A percentile compares a stretch with the other conserved stretches of the same genome.
Evolutionary conservation across 2,113 vertebrate genomes (phyloP).

Genomic region (Syngnathoides biaculeatus): DNA sequence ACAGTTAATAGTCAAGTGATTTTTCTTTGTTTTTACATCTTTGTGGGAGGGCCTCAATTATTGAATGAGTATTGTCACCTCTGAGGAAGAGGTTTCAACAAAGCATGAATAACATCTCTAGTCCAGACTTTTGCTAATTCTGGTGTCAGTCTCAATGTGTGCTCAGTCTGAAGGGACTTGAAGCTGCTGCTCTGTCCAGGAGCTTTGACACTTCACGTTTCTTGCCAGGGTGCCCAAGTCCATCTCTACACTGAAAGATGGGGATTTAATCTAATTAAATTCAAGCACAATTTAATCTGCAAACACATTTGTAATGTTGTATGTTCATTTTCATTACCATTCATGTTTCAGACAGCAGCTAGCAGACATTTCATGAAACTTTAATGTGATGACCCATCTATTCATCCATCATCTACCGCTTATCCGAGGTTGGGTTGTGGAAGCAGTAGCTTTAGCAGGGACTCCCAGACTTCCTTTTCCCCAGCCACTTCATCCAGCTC

Average conservation of each 20-base stretch:
- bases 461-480: too few relatives aligned
- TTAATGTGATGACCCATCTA: too few relatives aligned
- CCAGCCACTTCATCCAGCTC: too few relatives aligned
- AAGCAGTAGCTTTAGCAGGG: too few relatives aligned
- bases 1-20: background rate
- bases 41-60: background rate
- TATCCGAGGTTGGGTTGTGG: too few relatives aligned
- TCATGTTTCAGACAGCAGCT: background rate
- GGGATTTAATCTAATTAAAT: background rate
- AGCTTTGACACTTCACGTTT: conserved; percentile 42
- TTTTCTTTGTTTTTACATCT: background rate
- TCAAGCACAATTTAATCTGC: background rate
- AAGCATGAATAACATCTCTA: background rate
- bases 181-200: conserved; percentile 17
- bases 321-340: background rate
- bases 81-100: background rate
- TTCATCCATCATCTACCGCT: too few relatives aligned
- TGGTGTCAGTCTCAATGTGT: conserved; percentile 9
- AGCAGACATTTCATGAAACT: background rate
- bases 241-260: conserved; percentile 50
- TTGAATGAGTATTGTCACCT: too few relatives aligned
- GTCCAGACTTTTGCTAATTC: background rate
- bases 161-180: conserved; percentile 53
- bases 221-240: conserved; percentile 23
- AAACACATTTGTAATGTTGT: background rate